Evolutionary conservation across 2,113 vertebrate genomes (phyloP), one percentile per base, ranked within the genome.

Genomic region (Mustelus asterias): DNA sequence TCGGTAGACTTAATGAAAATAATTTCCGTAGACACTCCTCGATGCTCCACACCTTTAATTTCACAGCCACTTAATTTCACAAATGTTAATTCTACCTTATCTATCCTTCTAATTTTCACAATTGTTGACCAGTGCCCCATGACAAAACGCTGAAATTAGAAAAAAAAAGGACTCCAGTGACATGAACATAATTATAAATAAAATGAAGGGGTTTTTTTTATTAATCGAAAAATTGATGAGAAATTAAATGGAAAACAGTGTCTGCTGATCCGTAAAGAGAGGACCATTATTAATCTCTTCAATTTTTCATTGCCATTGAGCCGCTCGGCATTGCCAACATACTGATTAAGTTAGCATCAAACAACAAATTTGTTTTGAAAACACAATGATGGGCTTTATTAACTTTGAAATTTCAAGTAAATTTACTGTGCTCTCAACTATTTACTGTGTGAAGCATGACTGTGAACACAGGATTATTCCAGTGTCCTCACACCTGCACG

Each of bases 141-240:
- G 69, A 95, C 93, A 95, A 95, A 44, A 72, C 20, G 29, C 44
- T 70, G 93, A 48, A 95, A 94, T 94, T n/a, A 69, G 63, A 69
- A 41, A 69, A 65, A 60, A 72, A 58, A 72, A 58, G 26, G 41
- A 48, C 65, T 95, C 37, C 93, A 72, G 1, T 48, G 67, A 95
- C 67, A 95, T 20, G 67, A 95, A 95, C 3, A 54, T 76, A 95
- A 95, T 95, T 95, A 72, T 54, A 95, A 70, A 54, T 48, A 95
- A 95, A 95, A 72, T 72, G 65, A 95, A 95, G 94, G 93, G 48
- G 2, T 54, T 54, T 29, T 72, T 72, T 16, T 48, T 72, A 72
- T 48, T 72, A 72, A 95, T 76, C 41, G 22, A 76, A 90, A 95
- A 95, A 65, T 48, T 72, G 65, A 94, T 94, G 94, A 95, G 69